Conservation (phyloP, 2,113 vertebrate species). For the Falco punctatus region DNA sequence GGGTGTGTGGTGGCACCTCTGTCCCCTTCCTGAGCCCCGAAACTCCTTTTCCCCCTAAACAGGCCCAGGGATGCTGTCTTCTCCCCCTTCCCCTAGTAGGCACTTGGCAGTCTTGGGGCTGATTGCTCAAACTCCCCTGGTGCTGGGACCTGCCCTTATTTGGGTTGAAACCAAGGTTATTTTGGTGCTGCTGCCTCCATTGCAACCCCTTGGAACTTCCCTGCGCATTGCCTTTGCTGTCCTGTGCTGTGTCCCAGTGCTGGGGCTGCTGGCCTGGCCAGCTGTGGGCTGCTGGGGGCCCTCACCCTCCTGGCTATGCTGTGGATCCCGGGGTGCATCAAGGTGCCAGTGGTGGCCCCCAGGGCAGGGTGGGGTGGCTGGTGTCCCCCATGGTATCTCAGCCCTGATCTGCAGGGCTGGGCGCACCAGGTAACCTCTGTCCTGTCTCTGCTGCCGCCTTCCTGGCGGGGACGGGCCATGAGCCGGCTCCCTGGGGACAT, state of each 20-base stretch:
- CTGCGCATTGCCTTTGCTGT: not conserved
- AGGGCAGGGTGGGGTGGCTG: not conserved
- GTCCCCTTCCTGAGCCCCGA: not conserved
- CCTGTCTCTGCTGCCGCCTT: slow-evolving; percentile 8
- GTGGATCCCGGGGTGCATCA: not conserved
- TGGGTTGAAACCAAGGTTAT: slow-evolving; percentile 47
- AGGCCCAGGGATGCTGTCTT: not conserved
- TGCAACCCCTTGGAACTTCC: not conserved
- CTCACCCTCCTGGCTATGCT: accelerated
- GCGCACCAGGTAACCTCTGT: not conserved
- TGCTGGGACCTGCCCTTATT: slow-evolving; percentile 42
- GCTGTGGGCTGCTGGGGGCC: not conserved
- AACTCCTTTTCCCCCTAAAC: not conserved
- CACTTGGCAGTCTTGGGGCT: not conserved
- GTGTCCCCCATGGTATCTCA: not conserved
- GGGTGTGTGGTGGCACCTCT: not conserved
- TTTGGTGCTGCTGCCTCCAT: slow-evolving; percentile 3
- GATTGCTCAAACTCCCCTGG: not conserved
- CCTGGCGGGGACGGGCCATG: not conserved
- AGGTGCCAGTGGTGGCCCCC: not conserved
- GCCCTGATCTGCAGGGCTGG: not conserved
- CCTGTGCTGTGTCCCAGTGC: not conserved
- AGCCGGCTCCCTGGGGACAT: not conserved
- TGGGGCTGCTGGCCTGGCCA: not conserved
- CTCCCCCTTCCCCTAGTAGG: not conserved